Conservation (phyloP, 2,888 invertebrate genomes). For the Mimumesa dahlbomi region DNA sequence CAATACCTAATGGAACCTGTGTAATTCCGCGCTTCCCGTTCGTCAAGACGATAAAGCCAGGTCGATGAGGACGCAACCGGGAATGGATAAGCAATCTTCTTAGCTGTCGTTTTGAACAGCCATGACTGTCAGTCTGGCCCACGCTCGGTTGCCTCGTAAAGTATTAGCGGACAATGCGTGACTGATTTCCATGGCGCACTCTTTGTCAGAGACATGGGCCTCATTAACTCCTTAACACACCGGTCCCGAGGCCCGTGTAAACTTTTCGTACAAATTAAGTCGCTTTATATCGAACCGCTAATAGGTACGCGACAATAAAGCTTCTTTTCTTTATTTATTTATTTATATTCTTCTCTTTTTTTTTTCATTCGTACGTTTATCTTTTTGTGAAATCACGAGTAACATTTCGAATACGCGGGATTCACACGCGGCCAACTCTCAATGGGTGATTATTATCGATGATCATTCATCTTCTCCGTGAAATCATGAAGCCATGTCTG, state of each 20-base stretch:
- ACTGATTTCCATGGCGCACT: constrained; percentile 55
- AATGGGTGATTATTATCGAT: background rate
- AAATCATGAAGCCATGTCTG: too few species aligned
- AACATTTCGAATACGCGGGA: constrained; percentile 3
- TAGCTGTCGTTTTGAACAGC: constrained; percentile 61
- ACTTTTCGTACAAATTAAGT: constrained; percentile 20
- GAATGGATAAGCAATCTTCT: constrained; percentile 63
- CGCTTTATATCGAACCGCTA: constrained; percentile 18
- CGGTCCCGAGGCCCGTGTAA: constrained; percentile 10
- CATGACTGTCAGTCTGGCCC: constrained; percentile 59
- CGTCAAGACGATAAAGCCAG: constrained; percentile 43
- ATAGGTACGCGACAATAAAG: constrained; percentile 19
- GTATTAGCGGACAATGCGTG: constrained; percentile 62
- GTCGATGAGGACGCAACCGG: constrained; percentile 54
- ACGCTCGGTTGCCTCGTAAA: constrained; percentile 59
- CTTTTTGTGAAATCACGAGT: constrained; percentile 5
- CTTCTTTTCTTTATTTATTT: too few species aligned
- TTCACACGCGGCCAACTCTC: too few species aligned
- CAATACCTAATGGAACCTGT: constrained; percentile 32
- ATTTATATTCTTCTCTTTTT: too few species aligned
- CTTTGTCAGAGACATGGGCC: constrained; percentile 57
- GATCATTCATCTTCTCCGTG: background rate
- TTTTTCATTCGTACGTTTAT: constrained; percentile 13
- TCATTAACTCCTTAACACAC: constrained; percentile 57
- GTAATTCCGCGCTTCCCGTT: constrained; percentile 40